Conservation (phyloP, 2,797 vertebrate species). For the Acanthornis magna region DNA sequence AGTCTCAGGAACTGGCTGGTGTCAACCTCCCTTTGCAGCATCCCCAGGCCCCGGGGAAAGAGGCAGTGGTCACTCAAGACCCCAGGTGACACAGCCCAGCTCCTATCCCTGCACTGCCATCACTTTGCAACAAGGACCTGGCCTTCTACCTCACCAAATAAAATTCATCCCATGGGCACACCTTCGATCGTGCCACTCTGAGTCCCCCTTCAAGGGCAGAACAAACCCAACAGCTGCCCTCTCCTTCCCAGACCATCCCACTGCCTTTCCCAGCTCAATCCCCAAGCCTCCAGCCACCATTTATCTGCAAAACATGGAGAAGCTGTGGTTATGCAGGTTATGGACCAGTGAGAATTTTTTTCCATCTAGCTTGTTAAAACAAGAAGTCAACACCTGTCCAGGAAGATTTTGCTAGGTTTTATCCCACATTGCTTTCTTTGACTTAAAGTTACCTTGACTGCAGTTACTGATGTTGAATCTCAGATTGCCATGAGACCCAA, state of each 20-base stretch:
- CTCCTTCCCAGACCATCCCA: not conserved
- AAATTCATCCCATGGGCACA: not conserved
- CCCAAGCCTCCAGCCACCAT: not conserved
- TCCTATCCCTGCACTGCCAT: not conserved
- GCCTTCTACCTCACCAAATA: rapidly evolving
- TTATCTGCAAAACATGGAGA: not conserved
- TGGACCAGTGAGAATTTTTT: not conserved
- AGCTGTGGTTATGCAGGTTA: not conserved
- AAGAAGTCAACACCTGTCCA: not conserved
- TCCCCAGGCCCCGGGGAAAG: not conserved
- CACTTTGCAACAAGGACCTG: not conserved
- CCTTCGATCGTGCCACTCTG: not conserved
- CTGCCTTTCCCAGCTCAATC: not conserved
- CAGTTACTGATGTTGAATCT: not conserved
- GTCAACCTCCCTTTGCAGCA: not conserved
- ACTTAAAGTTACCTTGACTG: not conserved
- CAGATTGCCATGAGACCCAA: not conserved
- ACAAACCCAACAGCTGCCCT: not conserved
- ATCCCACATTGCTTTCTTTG: not conserved
- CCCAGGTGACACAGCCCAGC: not conserved
- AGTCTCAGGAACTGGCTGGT: not conserved
- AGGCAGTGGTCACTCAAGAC: rapidly evolving
- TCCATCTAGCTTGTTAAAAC: not conserved
- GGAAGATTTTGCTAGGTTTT: not conserved
- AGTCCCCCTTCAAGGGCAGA: not conserved